Evolutionary conservation across 2,888 invertebrate species (phyloP).

Genomic region (Drosophila emarginata): DNA sequence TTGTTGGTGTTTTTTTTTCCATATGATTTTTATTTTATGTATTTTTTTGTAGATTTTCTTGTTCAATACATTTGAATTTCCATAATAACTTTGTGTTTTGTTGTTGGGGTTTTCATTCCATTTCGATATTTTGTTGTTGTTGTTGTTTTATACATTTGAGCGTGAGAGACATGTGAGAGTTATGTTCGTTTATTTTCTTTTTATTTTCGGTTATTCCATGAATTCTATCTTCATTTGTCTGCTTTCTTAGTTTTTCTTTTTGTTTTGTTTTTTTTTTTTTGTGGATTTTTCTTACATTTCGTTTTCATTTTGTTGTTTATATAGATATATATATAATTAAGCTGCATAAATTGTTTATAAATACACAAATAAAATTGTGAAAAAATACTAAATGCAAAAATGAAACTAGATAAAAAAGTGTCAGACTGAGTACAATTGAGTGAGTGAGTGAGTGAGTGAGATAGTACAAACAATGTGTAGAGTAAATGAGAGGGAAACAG

Average conservation of each 20-base stretch:
- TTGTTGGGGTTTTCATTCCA: conserved; percentile 57
- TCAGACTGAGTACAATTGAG: conserved; percentile 65
- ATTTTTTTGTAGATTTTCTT: conserved; percentile 53
- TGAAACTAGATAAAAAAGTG: conserved; percentile 77
- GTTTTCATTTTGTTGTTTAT: background rate
- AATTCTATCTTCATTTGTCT: conserved; percentile 51
- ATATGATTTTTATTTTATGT: conserved; percentile 63
- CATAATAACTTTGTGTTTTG: conserved; percentile 49
- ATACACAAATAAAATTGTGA: conserved; percentile 76
- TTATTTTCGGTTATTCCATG: conserved; percentile 14
- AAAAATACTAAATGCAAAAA: conserved; percentile 79
- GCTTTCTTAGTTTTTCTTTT: conserved; percentile 46
- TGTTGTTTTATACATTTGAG: conserved; percentile 51
- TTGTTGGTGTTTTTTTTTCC: conserved; percentile 40
- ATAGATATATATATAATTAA: conserved; percentile 53
- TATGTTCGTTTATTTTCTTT: conserved; percentile 26
- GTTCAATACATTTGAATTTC: conserved; percentile 66
- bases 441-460: conserved; percentile 15
- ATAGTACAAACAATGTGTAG: conserved; percentile 13
- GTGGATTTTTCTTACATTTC: conserved; percentile 7
- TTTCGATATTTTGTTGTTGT: conserved; percentile 56
- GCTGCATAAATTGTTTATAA: conserved; percentile 79
- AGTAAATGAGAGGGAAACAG: conserved; percentile 19
- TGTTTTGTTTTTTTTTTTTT: conserved; percentile 47
- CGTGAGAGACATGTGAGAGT: conserved; percentile 78